Conservation (phyloP, 1,140 invertebrate genomes). For the Lordiphosa stackelbergi region DNA sequence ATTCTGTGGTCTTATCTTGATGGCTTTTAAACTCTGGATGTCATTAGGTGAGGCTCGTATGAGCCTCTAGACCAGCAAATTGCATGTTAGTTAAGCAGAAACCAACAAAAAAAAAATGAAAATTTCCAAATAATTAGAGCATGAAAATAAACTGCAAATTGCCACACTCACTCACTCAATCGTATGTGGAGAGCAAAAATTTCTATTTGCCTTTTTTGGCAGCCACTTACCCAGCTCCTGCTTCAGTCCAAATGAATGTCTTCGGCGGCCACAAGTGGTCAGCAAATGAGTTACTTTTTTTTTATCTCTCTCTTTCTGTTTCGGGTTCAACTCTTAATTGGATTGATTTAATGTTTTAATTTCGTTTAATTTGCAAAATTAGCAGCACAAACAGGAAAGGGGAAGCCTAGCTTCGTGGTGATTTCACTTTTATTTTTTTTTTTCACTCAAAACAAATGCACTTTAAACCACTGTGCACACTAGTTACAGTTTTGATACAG, state of each 20-base stretch:
- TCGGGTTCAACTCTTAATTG: constrained; percentile 31
- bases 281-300: neutral
- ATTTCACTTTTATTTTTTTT: constrained; percentile 27
- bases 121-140: constrained; percentile 75
- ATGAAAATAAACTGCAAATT: constrained; percentile 70
- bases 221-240: constrained; percentile 38
- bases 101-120: constrained; percentile 51
- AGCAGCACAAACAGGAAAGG: constrained; percentile 14
- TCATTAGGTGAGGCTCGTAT: constrained; percentile 7
- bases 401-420: neutral
- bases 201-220: constrained; percentile 72
- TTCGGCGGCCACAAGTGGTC: neutral
- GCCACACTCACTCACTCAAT: constrained; percentile 26
- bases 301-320: constrained; percentile 2
- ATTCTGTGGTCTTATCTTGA: neutral
- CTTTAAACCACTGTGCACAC: constrained; percentile 52
- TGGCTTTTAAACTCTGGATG: constrained; percentile 15
- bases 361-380: constrained; percentile 46
- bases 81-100: constrained; percentile 57
- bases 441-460: constrained; percentile 5
- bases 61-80: constrained; percentile 49
- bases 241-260: constrained; percentile 11
- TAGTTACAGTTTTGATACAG: constrained; percentile 16
- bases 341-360: constrained; percentile 48
- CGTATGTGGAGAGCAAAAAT: constrained; percentile 38